phyloP scores from a whole-genome alignment of 2,797 vertebrate genomes.

The Sandelia bainsii region DNA sequence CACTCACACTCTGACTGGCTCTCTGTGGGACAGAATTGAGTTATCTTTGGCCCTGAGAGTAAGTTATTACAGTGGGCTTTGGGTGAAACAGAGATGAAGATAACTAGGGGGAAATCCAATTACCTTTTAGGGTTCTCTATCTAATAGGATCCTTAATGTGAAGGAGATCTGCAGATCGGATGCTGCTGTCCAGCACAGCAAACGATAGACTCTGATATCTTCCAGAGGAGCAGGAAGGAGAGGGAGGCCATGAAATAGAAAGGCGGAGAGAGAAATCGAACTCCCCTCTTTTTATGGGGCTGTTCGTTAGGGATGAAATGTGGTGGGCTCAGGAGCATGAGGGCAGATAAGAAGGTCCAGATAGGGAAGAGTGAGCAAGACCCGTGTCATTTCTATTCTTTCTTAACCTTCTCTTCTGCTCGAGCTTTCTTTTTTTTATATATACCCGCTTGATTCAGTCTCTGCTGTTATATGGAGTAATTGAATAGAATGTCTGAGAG shows the following conservation, averaged over 20 bases:
- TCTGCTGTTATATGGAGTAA: constrained; percentile 71
- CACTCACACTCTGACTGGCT: constrained; percentile 57
- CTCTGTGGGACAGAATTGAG: constrained; percentile 93
- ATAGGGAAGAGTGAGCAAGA: constrained; percentile 76
- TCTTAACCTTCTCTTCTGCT: constrained; percentile 36
- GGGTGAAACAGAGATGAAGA: constrained; percentile 99
- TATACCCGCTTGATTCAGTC: constrained; percentile 61
- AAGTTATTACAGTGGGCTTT: constrained; percentile 95
- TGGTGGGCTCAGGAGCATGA: constrained; percentile 82
- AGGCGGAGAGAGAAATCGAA: constrained; percentile 83
- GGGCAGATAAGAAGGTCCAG: constrained; percentile 85
- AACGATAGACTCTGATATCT: constrained; percentile 89
- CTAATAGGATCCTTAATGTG: constrained; percentile 99
- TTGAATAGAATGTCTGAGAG: constrained; percentile 77
- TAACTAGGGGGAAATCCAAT: constrained; percentile 99
- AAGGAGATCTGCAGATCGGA: constrained; percentile 95
- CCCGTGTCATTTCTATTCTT: constrained; percentile 78
- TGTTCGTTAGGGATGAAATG: constrained; percentile 91
- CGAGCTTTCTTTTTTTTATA: constrained; percentile 31
- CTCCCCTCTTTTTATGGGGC: constrained; percentile 82
- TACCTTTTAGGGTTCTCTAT: constrained; percentile 99
- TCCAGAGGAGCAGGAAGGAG: constrained; percentile 67
- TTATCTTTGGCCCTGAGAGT: constrained; percentile 96
- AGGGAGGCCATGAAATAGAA: constrained; percentile 64
- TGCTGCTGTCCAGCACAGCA: constrained; percentile 83